These are phyloP conservation scores for Hemistola chrysoprasaria DNA, from an alignment of 2,888 invertebrate genomes.

Conservation along the genomic window DNA sequence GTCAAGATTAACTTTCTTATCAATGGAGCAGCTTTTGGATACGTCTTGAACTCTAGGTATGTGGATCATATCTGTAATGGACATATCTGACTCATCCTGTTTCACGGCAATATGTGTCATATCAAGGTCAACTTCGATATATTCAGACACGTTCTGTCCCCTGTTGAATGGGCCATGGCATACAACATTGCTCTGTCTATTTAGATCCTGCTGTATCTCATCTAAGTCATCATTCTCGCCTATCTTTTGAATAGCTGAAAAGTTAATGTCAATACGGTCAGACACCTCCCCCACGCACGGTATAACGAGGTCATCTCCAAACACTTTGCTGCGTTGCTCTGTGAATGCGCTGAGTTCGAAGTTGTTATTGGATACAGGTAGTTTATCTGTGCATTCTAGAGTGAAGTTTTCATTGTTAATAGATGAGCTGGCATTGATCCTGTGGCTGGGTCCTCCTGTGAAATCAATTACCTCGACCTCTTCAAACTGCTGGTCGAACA, in stretches of 20 bases:
- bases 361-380: constrained; percentile 44
- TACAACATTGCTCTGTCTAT: constrained; percentile 36
- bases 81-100: constrained; percentile 62
- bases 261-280: constrained; percentile 58
- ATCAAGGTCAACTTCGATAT: constrained; percentile 66
- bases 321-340: constrained; percentile 57
- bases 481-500: constrained; percentile 65
- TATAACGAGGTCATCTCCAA: constrained; percentile 51
- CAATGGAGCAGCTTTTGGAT: constrained; percentile 37
- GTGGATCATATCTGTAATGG: constrained; percentile 62
- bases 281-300: constrained; percentile 49
- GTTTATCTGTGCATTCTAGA: constrained; percentile 50
- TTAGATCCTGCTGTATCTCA: constrained; percentile 57
- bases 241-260: constrained; percentile 51
- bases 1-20: constrained; percentile 32
- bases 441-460: constrained; percentile 34
- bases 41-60: constrained; percentile 58
- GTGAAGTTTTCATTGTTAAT: constrained; percentile 47
- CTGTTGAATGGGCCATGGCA: constrained; percentile 41
- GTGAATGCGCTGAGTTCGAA: constrained; percentile 62
- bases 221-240: constrained; percentile 58
- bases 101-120: constrained; percentile 45
- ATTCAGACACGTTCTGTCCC: constrained; percentile 49
- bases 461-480: constrained; percentile 59
- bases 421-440: constrained; percentile 42